A percentile compares a stretch with the other conserved stretches of the same genome.
phyloP scores from a whole-genome alignment of 2,888 invertebrate genomes.

The Xanthia icteritia region DNA sequence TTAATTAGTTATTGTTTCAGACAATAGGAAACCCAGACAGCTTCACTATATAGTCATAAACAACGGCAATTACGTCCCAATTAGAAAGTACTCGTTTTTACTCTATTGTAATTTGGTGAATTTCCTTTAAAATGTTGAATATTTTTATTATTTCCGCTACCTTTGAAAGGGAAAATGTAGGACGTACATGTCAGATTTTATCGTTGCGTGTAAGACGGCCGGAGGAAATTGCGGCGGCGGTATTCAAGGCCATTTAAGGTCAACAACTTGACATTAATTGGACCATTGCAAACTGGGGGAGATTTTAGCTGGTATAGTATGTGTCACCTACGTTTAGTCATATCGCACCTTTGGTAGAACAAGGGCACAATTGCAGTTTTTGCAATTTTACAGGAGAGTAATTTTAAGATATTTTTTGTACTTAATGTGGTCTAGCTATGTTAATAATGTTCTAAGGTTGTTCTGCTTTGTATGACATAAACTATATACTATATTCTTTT shows the following conservation, averaged over 20 bases:
- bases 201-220: conserved; percentile 51
- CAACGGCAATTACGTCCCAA: conserved; percentile 44
- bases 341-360: too few species aligned
- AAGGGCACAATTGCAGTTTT: too few species aligned
- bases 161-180: conserved; percentile 55
- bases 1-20: conserved; percentile 67
- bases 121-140: conserved; percentile 17
- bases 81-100: conserved; percentile 50
- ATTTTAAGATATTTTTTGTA: too few species aligned
- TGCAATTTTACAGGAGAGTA: too few species aligned
- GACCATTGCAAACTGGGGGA: conserved; percentile 35
- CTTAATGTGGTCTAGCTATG: too few species aligned
- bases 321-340: conserved; percentile 46
- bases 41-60: conserved; percentile 28
- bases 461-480: too few species aligned
- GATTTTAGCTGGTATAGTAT: conserved; percentile 18
- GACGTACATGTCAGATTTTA: conserved; percentile 48
- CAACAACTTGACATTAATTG: conserved; percentile 57
- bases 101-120: conserved; percentile 13
- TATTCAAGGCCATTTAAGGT: conserved; percentile 59
- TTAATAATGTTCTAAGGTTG: too few species aligned
- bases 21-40: conserved; percentile 51
- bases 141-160: conserved; percentile 29
- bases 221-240: conserved; percentile 44
- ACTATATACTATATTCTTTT: too few species aligned